Base-by-base conservation (phyloP, 2,888 invertebrate genomes). In the Artemia sinica region DNA sequence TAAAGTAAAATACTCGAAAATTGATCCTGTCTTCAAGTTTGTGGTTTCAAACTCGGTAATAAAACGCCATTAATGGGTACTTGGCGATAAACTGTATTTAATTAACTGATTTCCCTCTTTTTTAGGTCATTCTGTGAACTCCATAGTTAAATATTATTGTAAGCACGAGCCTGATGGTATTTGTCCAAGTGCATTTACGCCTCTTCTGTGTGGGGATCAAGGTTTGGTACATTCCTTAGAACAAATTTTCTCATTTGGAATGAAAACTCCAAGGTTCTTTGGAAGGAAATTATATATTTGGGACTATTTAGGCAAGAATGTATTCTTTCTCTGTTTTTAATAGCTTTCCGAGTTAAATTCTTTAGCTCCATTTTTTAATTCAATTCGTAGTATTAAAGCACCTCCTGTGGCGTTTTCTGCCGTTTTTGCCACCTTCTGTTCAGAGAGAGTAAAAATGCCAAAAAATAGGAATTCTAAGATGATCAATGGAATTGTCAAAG, bases 81-180 rank as follows among this genome's bases (percentile, higher is more conserved):
- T 41, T 41, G 41, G 41, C 41, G 41, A 41, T 41, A 41, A 41
- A 4, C 41, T 41, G 41, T 6, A 41, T 41, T 41, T 41, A 41
- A 41, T 41, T 41, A 41, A 41, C 0, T 41, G 41, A 41, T 41
- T 41, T 41, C 2, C 78, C 72, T n/a, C 67, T 67, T 70, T 66
- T 78, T 51, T 76, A 86, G 91, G 90, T 71, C 95, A 96, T 78
- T 90, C 94, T 74, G 95, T 98, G 5, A 98, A 97, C 79, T 89
- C 89, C 48, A 89, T 98, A 74, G 94, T 97, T 28, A 96, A 97
- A 79, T 92, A 93, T 84, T 94, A 92, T 77, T 93, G 92, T 28
- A 58, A 58, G 63, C n/a, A 28, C n/a, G 63, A 58, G 63, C 28
- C 14, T 58, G 63, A 58, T n/a, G 28, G 14, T 18, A n/a, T 58